Evolutionary conservation across 2,888 invertebrate species (phyloP).

Genomic region (Drosophila algonquin): DNA sequence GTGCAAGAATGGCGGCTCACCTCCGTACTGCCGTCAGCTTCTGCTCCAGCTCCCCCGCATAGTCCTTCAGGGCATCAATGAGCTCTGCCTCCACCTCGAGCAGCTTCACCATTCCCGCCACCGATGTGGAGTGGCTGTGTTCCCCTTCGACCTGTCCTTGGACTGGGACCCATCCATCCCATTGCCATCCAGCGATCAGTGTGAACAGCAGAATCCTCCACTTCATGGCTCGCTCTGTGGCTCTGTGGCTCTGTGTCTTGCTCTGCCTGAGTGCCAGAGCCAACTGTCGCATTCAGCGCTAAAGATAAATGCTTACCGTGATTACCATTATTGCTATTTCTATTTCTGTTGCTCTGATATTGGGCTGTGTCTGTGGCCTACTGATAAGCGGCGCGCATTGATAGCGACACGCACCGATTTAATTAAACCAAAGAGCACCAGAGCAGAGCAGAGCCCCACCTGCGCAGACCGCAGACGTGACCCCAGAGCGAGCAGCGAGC

Average conservation of each 20-base stretch:
- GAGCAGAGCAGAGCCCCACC: constrained; percentile 3
- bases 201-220: constrained; percentile 15
- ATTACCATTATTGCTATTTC: background rate
- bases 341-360: constrained; percentile 1
- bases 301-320: constrained; percentile 50
- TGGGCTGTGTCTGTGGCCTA: constrained; percentile 10
- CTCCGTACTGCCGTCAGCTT: constrained; percentile 69
- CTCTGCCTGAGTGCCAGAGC: constrained; percentile 48
- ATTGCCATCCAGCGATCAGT: constrained; percentile 2
- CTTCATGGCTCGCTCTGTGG: constrained; percentile 15
- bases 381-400: constrained; percentile 57
- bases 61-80: constrained; percentile 70
- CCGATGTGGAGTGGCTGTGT: constrained; percentile 75
- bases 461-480: constrained; percentile 8
- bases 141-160: constrained; percentile 45
- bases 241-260: constrained; percentile 19
- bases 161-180: background rate
- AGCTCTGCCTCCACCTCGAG: constrained; percentile 66
- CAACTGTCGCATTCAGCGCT: constrained; percentile 54
- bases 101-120: constrained; percentile 75
- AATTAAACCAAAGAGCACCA: constrained; percentile 53
- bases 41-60: constrained; percentile 65
- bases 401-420: constrained; percentile 54
- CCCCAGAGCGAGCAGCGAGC: background rate
- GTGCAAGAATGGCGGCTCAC: constrained; percentile 40